These are phyloP conservation scores for Lymantria dispar DNA, from an alignment of 2,888 invertebrate genomes.

Conservation along the genomic window DNA sequence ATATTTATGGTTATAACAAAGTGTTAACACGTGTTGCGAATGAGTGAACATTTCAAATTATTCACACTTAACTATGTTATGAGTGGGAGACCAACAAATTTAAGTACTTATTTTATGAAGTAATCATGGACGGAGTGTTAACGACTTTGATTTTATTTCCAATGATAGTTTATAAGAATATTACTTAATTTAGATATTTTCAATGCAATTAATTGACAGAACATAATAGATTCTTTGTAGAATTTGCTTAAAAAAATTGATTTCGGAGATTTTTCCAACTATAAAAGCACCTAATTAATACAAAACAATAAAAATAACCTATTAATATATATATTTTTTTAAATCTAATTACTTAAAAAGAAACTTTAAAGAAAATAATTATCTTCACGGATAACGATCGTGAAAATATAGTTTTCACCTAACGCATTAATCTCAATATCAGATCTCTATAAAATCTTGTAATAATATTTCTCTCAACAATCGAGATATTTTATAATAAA, in stretches of 20 bases:
- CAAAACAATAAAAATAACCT: constrained; percentile 27
- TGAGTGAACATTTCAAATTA: constrained; percentile 26
- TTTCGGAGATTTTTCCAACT: constrained; percentile 18
- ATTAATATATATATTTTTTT: constrained; percentile 23
- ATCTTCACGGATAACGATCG: constrained; percentile 46
- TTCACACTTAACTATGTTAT: constrained; percentile 31
- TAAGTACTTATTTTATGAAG: constrained; percentile 76
- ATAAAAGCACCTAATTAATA: constrained; percentile 41
- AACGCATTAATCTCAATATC: constrained; percentile 76
- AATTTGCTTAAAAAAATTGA: constrained; percentile 8
- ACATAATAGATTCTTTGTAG: constrained; percentile 11
- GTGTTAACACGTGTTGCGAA: constrained; percentile 36
- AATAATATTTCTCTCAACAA: constrained; percentile 51
- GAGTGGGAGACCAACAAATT: constrained; percentile 58
- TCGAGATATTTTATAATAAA: constrained; percentile 55
- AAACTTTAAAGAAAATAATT: constrained; percentile 41
- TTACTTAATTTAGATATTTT: constrained; percentile 16
- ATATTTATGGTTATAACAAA: constrained; percentile 13
- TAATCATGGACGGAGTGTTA: constrained; percentile 75
- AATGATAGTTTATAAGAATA: constrained; percentile 20
- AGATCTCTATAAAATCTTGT: constrained; percentile 67
- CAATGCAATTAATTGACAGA: constrained; percentile 13
- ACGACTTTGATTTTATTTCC: constrained; percentile 43
- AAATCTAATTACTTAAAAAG: constrained; percentile 26
- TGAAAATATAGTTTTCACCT: constrained; percentile 45